Conservation (phyloP, 2,888 invertebrate species). For the Spodoptera picta region DNA sequence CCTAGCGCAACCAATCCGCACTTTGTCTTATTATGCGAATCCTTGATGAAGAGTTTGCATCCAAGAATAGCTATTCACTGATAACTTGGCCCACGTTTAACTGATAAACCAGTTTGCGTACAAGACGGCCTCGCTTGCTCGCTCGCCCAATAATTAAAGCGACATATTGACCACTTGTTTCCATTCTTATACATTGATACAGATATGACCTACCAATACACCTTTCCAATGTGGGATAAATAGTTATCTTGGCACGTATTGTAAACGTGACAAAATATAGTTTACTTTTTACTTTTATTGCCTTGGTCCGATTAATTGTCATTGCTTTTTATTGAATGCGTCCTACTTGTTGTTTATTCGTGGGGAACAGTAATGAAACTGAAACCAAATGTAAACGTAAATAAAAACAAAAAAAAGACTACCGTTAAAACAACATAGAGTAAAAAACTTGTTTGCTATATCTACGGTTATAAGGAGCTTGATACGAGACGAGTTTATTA, state of each 20-base stretch:
- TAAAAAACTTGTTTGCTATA: constrained; percentile 25
- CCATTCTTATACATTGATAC: constrained; percentile 79
- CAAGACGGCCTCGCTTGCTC: constrained; percentile 82
- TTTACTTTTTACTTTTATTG: constrained; percentile 57
- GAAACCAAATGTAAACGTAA: constrained; percentile 4
- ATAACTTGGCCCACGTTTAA: constrained; percentile 68
- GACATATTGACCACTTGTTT: constrained; percentile 84
- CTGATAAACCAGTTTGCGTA: constrained; percentile 85
- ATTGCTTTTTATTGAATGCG: constrained; percentile 21
- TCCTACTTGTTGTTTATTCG: not conserved
- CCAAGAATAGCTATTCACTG: constrained; percentile 59
- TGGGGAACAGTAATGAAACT: no score
- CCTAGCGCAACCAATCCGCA: no score
- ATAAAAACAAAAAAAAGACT: constrained; percentile 11
- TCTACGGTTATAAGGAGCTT: constrained; percentile 28
- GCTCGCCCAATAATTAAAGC: constrained; percentile 83
- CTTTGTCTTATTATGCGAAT: not conserved
- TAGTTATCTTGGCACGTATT: constrained; percentile 63
- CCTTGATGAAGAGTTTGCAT: constrained; percentile 16
- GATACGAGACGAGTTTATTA: constrained; percentile 23
- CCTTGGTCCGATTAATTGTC: constrained; percentile 49
- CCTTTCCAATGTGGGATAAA: constrained; percentile 72
- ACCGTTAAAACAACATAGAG: constrained; percentile 22
- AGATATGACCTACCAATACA: constrained; percentile 71
- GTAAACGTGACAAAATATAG: constrained; percentile 60